Evolutionary conservation across 2,797 vertebrate genomes (phyloP), one percentile per base, ranked within the genome.

Genomic region (Acipenser ruthenus): DNA sequence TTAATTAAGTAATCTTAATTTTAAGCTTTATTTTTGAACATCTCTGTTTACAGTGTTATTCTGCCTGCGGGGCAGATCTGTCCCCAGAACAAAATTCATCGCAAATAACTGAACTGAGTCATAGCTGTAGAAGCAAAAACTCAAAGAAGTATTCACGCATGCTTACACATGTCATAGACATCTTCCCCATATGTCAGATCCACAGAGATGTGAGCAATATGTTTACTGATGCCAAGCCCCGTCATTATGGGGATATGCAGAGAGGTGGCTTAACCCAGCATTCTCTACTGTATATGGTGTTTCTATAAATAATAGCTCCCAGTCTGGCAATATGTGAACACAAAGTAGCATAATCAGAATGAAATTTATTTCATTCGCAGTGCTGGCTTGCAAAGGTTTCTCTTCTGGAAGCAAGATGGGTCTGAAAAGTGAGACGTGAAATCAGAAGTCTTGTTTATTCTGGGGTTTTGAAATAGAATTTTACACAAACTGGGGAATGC

Each of bases 261-360:
- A 55, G n/a, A 55, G n/a, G 10, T 9, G 4, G 53, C n/a, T 1
- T n/a, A 55, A 55, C 53, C 53, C 53, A n/a, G 1, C 6, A 55
- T 55, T 55, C 53, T 55, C 53, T n/a, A 55, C 53, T 10, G 53
- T 55, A 6, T 55, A 55, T 55, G 6, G 7, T 6, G 53, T 55
- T 55, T 55, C 4, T 55, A 55, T 55, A 55, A 55, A 55, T 55
- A 55, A 55, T 55, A 55, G 7, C 53, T 55, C 9, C 4, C 53
- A 55, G n/a, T 55, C 53, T 55, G 53, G 53, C 53, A 55, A n/a
- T 55, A 55, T 55, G n/a, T 55, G 53, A 55, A 55, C 53, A 55
- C 9, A 6, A 55, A 55, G 53, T 55, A n/a, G 53, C 53, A n/a
- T 55, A 55, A 55, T 55, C 53, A 55, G n/a, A 55, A 55, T 55